Base-by-base conservation (phyloP, 2,797 vertebrate species). In the Sus cebifrons region DNA sequence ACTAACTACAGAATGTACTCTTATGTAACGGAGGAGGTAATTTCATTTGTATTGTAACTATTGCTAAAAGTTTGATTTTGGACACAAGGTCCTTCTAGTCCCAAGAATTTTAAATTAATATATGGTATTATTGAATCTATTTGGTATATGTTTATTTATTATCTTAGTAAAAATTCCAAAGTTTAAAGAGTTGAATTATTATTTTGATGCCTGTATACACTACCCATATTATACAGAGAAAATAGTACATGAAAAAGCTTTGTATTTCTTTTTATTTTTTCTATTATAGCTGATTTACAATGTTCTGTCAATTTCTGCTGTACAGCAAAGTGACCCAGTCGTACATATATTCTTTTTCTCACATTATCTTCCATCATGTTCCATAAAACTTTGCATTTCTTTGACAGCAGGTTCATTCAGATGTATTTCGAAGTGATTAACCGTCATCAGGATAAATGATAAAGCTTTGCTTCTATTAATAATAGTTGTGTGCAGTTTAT, bases 1-100 rank as follows among this genome's bases (percentile, higher is more conserved):
- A 99, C 97, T 29, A 99, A 99, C 98, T 99, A 99, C 88, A 99
- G 99, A 97, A 99, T 99, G 99, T 99, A 99, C 97, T 99, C 99
- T 4, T 99, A 99, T 3, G 4, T 99, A 89, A 99, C 99, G 0
- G 98, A 99, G 95, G 99, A 99, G 99, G 99, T 99, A 97, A 98
- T 86, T 97, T 36, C 4, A 52, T 92, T 92, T 67, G 36, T 64
- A 62, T 64, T 83, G 14, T 89, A 62, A 74, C 68, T 79, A 67
- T 62, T 79, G 12, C 67, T 18, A 56, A 25, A 62, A 54, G 25
- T 92, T 94, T 90, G 44, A 68, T 93, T 95, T 96, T 87, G n/a
- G 16, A 78, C 58, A 87, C 27, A 58, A 56, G 90, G 5, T 82
- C 65, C 44, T 87, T 85, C 68, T 21, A 75, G 25, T 70, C 20